A percentile compares a stretch with the other conserved stretches of the same genome.
Evolutionary conservation across 2,113 vertebrate genomes (phyloP).

Genomic region (Macrotus californicus): DNA sequence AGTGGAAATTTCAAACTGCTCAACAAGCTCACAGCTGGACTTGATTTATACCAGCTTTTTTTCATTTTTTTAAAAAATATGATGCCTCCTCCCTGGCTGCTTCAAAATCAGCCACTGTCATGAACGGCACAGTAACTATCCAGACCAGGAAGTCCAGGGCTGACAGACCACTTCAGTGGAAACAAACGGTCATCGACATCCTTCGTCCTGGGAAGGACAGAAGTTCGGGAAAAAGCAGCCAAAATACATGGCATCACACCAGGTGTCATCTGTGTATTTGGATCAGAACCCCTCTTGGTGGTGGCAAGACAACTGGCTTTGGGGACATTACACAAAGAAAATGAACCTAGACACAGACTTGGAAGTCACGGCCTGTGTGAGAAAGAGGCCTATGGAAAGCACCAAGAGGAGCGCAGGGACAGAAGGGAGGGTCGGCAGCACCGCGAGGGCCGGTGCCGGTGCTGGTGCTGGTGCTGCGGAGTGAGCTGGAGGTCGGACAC

Average conservation of each 20-base stretch:
- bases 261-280: not conserved
- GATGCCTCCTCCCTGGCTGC: not conserved
- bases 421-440: not conserved
- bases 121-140: not conserved
- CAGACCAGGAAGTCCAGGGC: not conserved
- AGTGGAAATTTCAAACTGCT: not conserved
- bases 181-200: not conserved
- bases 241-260: not conserved
- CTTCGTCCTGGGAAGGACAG: not conserved
- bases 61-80: not conserved
- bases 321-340: not conserved
- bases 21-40: not conserved
- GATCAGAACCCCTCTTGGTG: not conserved
- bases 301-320: not conserved
- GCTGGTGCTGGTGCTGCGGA: not conserved
- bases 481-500: not conserved
- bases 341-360: not conserved
- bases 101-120: not conserved
- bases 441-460: not conserved
- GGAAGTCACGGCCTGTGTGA: too few relatives aligned
- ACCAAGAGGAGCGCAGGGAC: not conserved
- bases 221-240: not conserved
- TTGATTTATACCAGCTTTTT: not conserved
- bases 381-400: not conserved
- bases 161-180: not conserved